A percentile compares a stretch with the other conserved stretches of the same genome.
Conservation (phyloP, 2,113 vertebrate species). For the Balaenoptera acutorostrata region DNA sequence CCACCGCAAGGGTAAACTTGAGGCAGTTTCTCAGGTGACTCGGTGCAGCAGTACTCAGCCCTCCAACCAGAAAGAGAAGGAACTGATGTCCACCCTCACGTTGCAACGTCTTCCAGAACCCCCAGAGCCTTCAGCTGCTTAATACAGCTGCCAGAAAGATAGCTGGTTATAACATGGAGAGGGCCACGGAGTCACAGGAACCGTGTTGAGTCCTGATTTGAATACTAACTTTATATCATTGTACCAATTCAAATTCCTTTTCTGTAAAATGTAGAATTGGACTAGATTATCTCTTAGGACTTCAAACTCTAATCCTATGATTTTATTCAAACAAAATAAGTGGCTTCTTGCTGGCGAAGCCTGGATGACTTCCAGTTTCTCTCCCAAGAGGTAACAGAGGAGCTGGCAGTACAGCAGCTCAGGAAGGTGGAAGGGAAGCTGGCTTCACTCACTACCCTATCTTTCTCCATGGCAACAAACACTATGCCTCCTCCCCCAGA, state of each 20-base stretch:
- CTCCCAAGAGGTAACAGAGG: background rate
- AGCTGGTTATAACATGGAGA: background rate
- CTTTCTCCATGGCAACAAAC: background rate
- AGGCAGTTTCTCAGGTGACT: background rate
- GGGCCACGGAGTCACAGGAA: background rate
- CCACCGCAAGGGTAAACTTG: background rate
- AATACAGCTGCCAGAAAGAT: background rate
- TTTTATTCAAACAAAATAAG: constrained; percentile 33
- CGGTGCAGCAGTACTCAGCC: background rate
- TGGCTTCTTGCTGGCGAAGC: background rate
- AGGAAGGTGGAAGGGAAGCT: background rate
- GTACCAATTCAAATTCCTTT: background rate
- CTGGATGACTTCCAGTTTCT: background rate
- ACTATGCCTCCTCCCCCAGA: background rate
- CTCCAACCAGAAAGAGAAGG: background rate
- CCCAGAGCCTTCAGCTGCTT: background rate
- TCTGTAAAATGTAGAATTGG: background rate
- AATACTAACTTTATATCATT: background rate
- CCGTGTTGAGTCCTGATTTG: background rate
- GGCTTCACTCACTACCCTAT: background rate
- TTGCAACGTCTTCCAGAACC: background rate
- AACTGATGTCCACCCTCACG: background rate
- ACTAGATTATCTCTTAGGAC: background rate
- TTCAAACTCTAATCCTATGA: constrained; percentile 13
- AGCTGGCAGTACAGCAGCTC: background rate